A percentile compares a stretch with the other conserved stretches of the same genome.
Evolutionary conservation across 2,113 vertebrate species (phyloP).

Genomic region (Prochilodus magdalenae): DNA sequence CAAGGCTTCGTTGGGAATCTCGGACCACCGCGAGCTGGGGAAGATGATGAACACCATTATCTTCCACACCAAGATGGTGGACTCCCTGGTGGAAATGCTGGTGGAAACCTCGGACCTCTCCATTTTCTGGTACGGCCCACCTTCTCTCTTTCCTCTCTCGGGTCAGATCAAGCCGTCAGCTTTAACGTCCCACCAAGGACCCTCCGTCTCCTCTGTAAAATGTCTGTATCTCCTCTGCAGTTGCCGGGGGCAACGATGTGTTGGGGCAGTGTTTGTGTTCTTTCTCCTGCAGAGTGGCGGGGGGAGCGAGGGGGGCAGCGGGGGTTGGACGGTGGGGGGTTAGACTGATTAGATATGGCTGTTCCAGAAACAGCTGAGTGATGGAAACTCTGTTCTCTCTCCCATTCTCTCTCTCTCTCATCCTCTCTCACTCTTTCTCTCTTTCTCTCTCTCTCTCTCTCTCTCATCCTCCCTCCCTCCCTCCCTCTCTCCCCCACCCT

Average conservation of each 20-base stretch:
- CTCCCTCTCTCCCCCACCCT: neutral
- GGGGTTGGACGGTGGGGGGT: too few relatives aligned
- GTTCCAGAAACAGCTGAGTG: conserved; percentile 31
- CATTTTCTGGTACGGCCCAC: conserved; percentile 90
- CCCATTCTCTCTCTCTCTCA: neutral
- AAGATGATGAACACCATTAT: conserved; percentile 99
- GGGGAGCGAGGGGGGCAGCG: neutral
- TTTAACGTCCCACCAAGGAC: conserved; percentile 1
- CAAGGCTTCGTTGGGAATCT: conserved; percentile 92
- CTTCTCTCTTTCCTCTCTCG: too few relatives aligned
- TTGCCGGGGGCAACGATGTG: conserved; percentile 46
- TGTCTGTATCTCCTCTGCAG: neutral
- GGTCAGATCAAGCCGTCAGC: neutral
- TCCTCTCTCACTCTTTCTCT: neutral
- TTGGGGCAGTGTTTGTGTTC: conserved; percentile 27
- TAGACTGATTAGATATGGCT: conserved; percentile 50
- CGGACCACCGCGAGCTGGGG: conserved; percentile 96
- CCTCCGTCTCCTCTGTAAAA: neutral
- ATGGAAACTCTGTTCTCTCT: neutral
- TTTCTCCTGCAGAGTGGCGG: conserved; percentile 17
- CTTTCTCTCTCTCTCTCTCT: too few relatives aligned
- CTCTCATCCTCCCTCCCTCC: too few relatives aligned
- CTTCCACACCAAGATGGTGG: conserved; percentile 99
- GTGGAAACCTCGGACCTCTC: conserved; percentile 98
- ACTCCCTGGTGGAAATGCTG: conserved; percentile 98